Evolutionary conservation across 2,888 invertebrate species (phyloP), one percentile per base, ranked within the genome.

Genomic region (Periphyllus acericola): DNA sequence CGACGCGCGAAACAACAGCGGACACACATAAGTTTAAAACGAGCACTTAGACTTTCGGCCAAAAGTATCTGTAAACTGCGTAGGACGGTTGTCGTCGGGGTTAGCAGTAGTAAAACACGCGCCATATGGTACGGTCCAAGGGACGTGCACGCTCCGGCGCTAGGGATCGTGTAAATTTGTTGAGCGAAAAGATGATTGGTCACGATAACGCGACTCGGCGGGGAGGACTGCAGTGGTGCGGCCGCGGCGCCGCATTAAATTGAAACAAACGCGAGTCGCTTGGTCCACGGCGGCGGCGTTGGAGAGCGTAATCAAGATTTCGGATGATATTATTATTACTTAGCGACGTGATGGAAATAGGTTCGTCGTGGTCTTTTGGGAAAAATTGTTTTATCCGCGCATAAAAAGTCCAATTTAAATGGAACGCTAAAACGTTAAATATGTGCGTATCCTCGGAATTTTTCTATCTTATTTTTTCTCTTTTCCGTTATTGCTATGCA

Each of bases 371-470:
- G n/a, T 52, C 19, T 25, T 60, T 52, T 14, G 40, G 46, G 14
- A 19, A 46, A n/a, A 29, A 11, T 55, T 29, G n/a, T 83, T 29
- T 4, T 34, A 32, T 46, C 29, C 4, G 68, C 29, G 60, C 21
- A 4, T 25, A 25, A 72, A 52, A 36, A 74, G 72, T 83, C 60
- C 40, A 60, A 75, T 83, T 75, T 74, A 72, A 74, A 75, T 55
- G n/a, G 60, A 74, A 74, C 60, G 14, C 14, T 4, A 19, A 34
- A 17, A 34, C 21, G 21, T 72, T 72, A 34, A 40, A 25, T 46
- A 25, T 46, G 14, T 46, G 29, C 11, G 29, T 11, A n/a, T 29
- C 8, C 9, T 68, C 25, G 60, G 60, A 21, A 21, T 3, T n/a
- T 5, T 68, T 60, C 19, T 55, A 55, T 55, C 19, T 4, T 55